A percentile compares a stretch with the other conserved stretches of the same genome.
Conservation (phyloP, 2,888 invertebrate species). For the Acanthococcus lagerstroemiae region DNA sequence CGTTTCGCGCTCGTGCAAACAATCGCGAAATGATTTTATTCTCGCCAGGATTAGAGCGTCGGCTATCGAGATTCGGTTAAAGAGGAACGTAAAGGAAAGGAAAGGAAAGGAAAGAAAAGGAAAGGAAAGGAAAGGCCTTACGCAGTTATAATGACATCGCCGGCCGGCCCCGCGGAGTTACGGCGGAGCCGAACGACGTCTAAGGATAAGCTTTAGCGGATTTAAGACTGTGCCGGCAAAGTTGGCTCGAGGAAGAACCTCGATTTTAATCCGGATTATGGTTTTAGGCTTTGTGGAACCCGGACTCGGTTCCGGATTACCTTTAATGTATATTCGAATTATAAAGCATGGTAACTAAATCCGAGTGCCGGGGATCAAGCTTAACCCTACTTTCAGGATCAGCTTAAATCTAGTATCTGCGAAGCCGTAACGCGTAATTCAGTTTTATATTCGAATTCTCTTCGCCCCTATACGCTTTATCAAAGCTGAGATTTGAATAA, state of each 20-base stretch:
- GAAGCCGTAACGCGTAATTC: conserved; percentile 30
- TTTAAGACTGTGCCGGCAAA: too few relatives aligned
- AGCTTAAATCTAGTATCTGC: conserved; percentile 30
- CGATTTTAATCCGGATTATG: conserved; percentile 29
- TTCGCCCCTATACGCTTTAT: conserved; percentile 7
- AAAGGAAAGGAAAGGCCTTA: too few relatives aligned
- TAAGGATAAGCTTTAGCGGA: too few relatives aligned
- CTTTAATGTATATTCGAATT: conserved; percentile 31
- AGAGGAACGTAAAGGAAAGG: too few relatives aligned
- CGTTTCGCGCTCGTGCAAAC: too few relatives aligned
- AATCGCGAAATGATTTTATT: too few relatives aligned
- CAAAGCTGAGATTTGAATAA: conserved; percentile 29
- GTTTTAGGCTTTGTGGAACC: conserved; percentile 23
- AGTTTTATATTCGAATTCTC: conserved; percentile 25
- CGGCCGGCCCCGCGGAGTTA: too few relatives aligned
- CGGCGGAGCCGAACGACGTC: too few relatives aligned
- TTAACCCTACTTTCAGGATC: conserved; percentile 28
- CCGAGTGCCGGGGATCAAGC: conserved; percentile 24
- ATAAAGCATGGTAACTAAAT: conserved; percentile 29
- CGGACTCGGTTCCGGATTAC: conserved; percentile 27
- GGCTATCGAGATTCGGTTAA: too few relatives aligned
- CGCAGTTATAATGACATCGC: too few relatives aligned
- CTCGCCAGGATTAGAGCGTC: too few relatives aligned
- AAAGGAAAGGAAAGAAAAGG: too few relatives aligned
- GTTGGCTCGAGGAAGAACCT: conserved; percentile 17